A percentile compares a stretch with the other conserved stretches of the same genome.
Conservation (phyloP, 2,888 invertebrate species). For the Diarsia rubi region DNA sequence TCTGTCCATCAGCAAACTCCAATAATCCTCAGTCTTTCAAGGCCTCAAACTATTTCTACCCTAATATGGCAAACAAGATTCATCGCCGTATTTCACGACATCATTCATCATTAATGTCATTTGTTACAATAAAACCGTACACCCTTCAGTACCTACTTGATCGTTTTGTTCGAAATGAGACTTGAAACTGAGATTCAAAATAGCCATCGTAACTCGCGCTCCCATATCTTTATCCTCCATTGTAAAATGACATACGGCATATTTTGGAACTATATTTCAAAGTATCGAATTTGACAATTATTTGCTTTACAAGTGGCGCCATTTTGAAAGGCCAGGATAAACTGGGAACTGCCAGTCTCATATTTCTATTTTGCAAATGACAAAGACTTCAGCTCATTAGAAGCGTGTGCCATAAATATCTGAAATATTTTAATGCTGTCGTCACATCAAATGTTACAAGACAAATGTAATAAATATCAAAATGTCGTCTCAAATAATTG, state of each 20-base stretch:
- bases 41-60: neutral
- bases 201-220: conserved; percentile 37
- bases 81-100: conserved; percentile 28
- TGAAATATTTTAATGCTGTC: conserved; percentile 58
- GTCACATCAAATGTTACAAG: conserved; percentile 54
- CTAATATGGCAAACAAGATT: conserved; percentile 23
- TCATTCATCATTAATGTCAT: conserved; percentile 41
- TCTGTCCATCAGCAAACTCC: neutral
- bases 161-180: conserved; percentile 36
- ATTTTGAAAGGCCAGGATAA: neutral
- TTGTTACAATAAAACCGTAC: conserved; percentile 46
- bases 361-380: conserved; percentile 49
- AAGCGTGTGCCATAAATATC: conserved; percentile 57
- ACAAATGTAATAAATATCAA: conserved; percentile 60
- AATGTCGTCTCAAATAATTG: conserved; percentile 56
- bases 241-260: conserved; percentile 6
- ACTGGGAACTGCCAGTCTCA: neutral
- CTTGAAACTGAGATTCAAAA: conserved; percentile 41
- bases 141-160: conserved; percentile 11
- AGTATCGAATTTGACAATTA: conserved; percentile 24
- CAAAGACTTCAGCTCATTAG: conserved; percentile 57
- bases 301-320: conserved; percentile 11
- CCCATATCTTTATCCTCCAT: conserved; percentile 3
- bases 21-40: neutral
- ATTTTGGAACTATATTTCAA: conserved; percentile 3